Percentiles rank a stretch among this genome's conserved stretches.
These are phyloP conservation scores for Diaphora mendica DNA, from an alignment of 2,888 invertebrate genomes.

Conservation along the genomic window DNA sequence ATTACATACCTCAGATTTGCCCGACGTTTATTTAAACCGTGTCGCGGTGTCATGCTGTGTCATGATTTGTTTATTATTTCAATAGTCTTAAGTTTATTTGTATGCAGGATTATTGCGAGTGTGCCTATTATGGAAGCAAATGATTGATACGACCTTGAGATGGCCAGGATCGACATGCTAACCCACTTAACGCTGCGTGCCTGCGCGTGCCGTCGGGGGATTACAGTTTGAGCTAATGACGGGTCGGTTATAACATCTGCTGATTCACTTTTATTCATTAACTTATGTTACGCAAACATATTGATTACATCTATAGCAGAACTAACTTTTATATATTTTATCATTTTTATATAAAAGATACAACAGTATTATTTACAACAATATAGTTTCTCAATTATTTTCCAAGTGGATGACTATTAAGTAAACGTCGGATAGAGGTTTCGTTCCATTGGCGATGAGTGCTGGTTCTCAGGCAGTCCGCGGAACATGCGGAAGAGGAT, in stretches of 20 bases:
- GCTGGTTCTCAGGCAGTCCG: constrained; percentile 67
- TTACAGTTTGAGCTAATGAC: constrained; percentile 68
- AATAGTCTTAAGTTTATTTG: constrained; percentile 5
- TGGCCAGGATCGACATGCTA: constrained; percentile 71
- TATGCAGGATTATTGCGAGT: constrained; percentile 3
- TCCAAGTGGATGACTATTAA: constrained; percentile 35
- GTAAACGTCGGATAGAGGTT: constrained; percentile 45
- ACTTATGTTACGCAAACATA: constrained; percentile 8
- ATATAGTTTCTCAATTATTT: neutral
- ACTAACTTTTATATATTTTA: too few species aligned
- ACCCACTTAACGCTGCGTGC: constrained; percentile 79
- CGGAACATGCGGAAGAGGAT: constrained; percentile 67
- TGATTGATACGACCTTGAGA: constrained; percentile 71
- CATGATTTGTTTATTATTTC: constrained; percentile 25
- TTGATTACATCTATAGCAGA: neutral
- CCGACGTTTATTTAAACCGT: constrained; percentile 38
- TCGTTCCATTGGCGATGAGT: constrained; percentile 45
- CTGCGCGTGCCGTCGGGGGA: constrained; percentile 72
- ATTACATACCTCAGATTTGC: too few species aligned
- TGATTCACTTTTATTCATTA: constrained; percentile 42
- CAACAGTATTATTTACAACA: neutral
- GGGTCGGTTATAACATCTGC: constrained; percentile 69
- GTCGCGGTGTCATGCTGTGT: constrained; percentile 21
- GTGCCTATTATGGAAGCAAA: constrained; percentile 48
- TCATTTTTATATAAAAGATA: neutral